These are phyloP conservation scores for Andrena bucephala DNA, from an alignment of 2,888 invertebrate species.

Conservation along the genomic window DNA sequence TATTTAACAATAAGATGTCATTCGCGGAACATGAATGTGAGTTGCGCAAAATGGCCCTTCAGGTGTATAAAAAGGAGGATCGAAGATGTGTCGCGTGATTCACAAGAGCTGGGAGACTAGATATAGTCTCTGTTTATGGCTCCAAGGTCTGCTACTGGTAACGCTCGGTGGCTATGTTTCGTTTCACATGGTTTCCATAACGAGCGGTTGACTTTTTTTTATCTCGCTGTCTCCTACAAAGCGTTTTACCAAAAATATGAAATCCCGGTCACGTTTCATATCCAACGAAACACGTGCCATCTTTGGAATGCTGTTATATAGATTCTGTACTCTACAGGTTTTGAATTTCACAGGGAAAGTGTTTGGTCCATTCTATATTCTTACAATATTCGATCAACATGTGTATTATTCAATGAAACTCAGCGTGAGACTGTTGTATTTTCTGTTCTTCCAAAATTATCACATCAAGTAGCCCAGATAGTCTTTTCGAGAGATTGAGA, in stretches of 20 bases:
- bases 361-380: not conserved
- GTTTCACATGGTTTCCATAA: not conserved
- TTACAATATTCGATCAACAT: not conserved
- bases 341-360: not conserved
- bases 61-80: too few relatives aligned
- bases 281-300: not conserved
- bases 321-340: not conserved
- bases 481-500: too few relatives aligned
- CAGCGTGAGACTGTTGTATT: too few relatives aligned
- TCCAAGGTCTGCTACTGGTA: not conserved
- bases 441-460: too few relatives aligned
- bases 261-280: not conserved
- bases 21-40: too few relatives aligned
- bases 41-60: too few relatives aligned
- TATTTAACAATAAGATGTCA: too few relatives aligned
- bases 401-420: too few relatives aligned
- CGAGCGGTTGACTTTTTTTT: conserved; percentile 5
- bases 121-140: not conserved
- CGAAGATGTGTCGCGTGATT: too few relatives aligned
- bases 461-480: too few relatives aligned
- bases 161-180: conserved; percentile 11
- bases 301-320: not conserved
- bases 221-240: conserved; percentile 20
- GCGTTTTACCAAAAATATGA: conserved; percentile 17
- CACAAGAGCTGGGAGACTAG: not conserved